phyloP scores from a whole-genome alignment of 2,797 vertebrate species.

The Chiloscyllium punctatum region DNA sequence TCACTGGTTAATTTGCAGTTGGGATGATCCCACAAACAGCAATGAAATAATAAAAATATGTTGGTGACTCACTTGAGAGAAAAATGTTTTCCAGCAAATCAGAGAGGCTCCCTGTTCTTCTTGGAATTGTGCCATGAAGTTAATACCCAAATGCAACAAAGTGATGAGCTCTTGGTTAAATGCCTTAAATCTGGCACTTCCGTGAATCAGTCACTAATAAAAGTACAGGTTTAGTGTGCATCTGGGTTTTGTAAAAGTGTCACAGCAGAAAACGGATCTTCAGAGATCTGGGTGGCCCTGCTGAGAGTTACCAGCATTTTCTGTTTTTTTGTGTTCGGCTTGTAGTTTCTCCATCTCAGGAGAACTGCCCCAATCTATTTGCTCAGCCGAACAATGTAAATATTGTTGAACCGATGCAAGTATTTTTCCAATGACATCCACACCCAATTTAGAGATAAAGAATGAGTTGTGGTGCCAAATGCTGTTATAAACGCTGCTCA shows the following conservation, averaged over 20 bases:
- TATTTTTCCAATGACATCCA: neutral
- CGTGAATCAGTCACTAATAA: neutral
- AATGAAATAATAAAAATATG: neutral
- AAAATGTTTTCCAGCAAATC: neutral
- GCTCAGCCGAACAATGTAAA: neutral
- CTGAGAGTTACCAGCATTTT: neutral
- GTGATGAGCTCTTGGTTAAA: neutral
- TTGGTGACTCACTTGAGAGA: neutral
- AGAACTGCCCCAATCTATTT: neutral
- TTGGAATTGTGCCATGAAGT: neutral
- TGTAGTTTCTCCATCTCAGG: neutral
- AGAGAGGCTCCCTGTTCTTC: neutral
- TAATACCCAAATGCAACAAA: neutral
- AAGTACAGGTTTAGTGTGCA: neutral
- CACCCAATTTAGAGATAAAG: neutral
- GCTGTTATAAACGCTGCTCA: neutral
- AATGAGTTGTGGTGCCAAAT: neutral
- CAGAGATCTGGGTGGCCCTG: neutral
- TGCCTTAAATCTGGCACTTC: neutral
- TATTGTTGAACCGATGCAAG: neutral
- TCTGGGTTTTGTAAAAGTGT: neutral
- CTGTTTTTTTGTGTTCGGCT: neutral
- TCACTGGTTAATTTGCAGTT: neutral
- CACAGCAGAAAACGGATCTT: neutral
- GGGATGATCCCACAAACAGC: neutral